Base-by-base conservation (phyloP, 1,140 invertebrate species). In the Pseudomyrmex sp. region DNA sequence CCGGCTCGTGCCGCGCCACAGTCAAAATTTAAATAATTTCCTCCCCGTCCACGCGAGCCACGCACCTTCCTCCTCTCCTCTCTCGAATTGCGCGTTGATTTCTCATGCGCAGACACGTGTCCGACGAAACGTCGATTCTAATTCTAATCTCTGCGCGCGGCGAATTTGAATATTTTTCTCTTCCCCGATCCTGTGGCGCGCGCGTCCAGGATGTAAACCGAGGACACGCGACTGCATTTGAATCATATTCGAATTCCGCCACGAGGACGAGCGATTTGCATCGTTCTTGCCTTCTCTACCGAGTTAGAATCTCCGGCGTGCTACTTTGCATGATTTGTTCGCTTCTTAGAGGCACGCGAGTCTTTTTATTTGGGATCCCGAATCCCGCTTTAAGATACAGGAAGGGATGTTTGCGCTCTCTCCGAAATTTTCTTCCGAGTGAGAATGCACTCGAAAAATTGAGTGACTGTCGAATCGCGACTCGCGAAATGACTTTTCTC, bases 161-260 rank as follows among this genome's bases (percentile, higher is more conserved):
- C 35, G 72, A 85, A 92, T 92, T 91, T 90, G 86, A 92, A 91
- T 91, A 90, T 66, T 82, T 77, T 73, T 83, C 50, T 72, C 82
- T 61, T 82, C 73, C 83, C 68, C 62, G 72, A 84, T 85, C 76
- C 76, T 48, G 52, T 23, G 20, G 2, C 65, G 44, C 54, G 69
- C 69, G 61, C 82, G 46, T 44, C 59, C 63, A 79, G 82, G 62
- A 83, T 85, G n/a, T 10, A 85, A 35, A 61, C 82, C 83, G 68
- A 84, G 88, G 75, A 89, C 92, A 93, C 92, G 91, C 92, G 92
- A 91, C 89, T 87, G 85, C 90, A 91, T 92, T 90, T 91, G 66
- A 91, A 90, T 91, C 68, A 90, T 79, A 86, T 86, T 89, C 86
- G 72, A 84, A 89, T 86, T 85, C 89, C 75, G 87, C 63, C 69